These are phyloP conservation scores for Nemotelus nigrinus DNA, from an alignment of 2,888 invertebrate species.

Conservation along the genomic window DNA sequence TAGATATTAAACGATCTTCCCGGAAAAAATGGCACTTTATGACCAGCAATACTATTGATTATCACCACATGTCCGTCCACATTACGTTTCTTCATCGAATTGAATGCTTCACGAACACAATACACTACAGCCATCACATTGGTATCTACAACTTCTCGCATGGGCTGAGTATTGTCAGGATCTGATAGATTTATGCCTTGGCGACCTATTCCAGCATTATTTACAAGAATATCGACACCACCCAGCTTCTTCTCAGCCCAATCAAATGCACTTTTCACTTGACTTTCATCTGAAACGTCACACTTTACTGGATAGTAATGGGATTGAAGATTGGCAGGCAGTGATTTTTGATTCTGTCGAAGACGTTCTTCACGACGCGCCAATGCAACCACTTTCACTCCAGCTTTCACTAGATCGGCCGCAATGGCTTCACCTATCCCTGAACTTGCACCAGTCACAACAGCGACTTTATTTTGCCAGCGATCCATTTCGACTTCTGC, in stretches of 20 bases:
- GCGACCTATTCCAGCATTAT: constrained; percentile 53
- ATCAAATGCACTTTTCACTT: constrained; percentile 68
- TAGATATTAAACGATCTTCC: constrained; percentile 54
- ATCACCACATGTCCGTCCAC: constrained; percentile 64
- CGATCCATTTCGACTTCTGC: constrained; percentile 53
- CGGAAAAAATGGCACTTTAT: constrained; percentile 52
- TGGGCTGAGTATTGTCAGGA: constrained; percentile 54
- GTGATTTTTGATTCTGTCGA: constrained; percentile 53
- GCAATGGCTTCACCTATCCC: constrained; percentile 70
- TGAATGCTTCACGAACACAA: constrained; percentile 59
- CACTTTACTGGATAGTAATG: constrained; percentile 59
- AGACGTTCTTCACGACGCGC: constrained; percentile 66
- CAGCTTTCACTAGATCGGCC: constrained; percentile 64
- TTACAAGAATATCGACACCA: background rate
- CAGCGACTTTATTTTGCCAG: constrained; percentile 71
- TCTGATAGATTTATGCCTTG: constrained; percentile 20
- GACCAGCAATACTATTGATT: constrained; percentile 63
- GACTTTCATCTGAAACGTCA: constrained; percentile 68
- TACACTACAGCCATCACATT: constrained; percentile 65
- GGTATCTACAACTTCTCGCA: constrained; percentile 60
- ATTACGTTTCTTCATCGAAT: too few relatives aligned
- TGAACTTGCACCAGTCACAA: constrained; percentile 73
- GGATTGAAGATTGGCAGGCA: constrained; percentile 53
- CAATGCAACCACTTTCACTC: constrained; percentile 69
- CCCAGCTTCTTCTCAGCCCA: constrained; percentile 61